Evolutionary conservation across 1,140 invertebrate species (phyloP), one percentile per base, ranked within the genome.

Genomic region (Diorhabda elongata): DNA sequence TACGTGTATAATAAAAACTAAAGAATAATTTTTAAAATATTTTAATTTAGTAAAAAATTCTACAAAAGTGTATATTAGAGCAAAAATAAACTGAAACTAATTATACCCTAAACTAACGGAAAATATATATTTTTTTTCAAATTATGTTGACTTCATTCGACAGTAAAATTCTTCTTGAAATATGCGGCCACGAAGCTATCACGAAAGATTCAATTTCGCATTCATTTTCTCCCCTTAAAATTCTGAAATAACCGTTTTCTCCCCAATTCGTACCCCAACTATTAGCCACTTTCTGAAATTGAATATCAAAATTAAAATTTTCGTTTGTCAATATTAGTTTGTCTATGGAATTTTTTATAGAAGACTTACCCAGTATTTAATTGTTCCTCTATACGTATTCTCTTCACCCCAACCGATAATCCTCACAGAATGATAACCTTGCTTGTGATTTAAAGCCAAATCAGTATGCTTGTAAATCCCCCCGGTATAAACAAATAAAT

Each of bases 211-310:
- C 95, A 73, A 96, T 95, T 74, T 89, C 89, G 76, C 92, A 92
- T 77, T 96, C 94, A 80, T 96, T 92, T 41, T 78, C 82, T 67
- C 94, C 94, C 64, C 89, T 86, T 3, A 86, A 73, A 68, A 97
- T 95, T 67, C 87, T 87, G 85, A 97, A 96, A 72, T 88, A 91
- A 0, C 94, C 95, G 60, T 88, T 82, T 80, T 97, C 94, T 5
- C 96, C 96, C 95, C 96, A 98, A 52, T 87, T 81, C 0, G 78
- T 72, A 3, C 96, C 95, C 96, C 96, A 98, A 4, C 93, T 95
- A 81, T 97, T 93, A 58, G 92, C 92, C 42, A 90, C 92, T 74
- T 94, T 84, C 95, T 96, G 81, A 62, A 84, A 83, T 71, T 68
- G 70, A 72, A 68, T 56, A 69, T 58, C 57, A 70, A 5, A 26